Conservation (phyloP, 1,140 invertebrate species). For the Andrena cerasifolii region DNA sequence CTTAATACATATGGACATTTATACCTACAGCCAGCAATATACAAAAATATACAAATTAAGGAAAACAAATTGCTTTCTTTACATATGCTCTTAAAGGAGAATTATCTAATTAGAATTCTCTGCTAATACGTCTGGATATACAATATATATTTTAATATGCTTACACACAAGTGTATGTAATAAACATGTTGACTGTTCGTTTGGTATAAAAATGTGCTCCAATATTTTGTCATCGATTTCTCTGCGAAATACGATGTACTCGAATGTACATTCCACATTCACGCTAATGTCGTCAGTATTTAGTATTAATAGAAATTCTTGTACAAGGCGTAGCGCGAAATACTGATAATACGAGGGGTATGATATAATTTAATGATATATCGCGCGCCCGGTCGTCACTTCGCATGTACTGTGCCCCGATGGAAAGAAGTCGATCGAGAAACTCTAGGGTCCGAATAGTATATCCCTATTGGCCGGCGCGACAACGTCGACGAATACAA, state of each 20-base stretch:
- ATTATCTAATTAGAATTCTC: not conserved
- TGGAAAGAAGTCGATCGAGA: too few species aligned
- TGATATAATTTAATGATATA: not conserved
- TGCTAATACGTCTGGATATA: not conserved
- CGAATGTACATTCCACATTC: not conserved
- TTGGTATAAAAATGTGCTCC: constrained; percentile 19
- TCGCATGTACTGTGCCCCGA: too few species aligned
- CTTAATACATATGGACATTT: not conserved
- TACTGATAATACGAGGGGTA: not conserved
- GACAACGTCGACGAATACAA: too few species aligned
- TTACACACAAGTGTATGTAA: not conserved
- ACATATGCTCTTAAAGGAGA: not conserved
- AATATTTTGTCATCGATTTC: not conserved
- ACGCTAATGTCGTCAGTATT: too few species aligned
- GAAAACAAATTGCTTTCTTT: constrained; percentile 1
- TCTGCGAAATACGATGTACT: not conserved
- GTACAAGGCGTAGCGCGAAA: not conserved
- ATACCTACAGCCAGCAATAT: constrained; percentile 17
- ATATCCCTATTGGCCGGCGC: too few species aligned
- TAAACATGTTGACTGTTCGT: not conserved
- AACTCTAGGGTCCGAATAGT: too few species aligned
- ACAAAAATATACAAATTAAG: constrained; percentile 52
- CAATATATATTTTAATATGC: constrained; percentile 16
- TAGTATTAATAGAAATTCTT: too few species aligned
- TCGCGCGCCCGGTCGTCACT: not conserved